phyloP scores from a whole-genome alignment of 2,888 invertebrate genomes.

The Zygothrica quintamaculata region DNA sequence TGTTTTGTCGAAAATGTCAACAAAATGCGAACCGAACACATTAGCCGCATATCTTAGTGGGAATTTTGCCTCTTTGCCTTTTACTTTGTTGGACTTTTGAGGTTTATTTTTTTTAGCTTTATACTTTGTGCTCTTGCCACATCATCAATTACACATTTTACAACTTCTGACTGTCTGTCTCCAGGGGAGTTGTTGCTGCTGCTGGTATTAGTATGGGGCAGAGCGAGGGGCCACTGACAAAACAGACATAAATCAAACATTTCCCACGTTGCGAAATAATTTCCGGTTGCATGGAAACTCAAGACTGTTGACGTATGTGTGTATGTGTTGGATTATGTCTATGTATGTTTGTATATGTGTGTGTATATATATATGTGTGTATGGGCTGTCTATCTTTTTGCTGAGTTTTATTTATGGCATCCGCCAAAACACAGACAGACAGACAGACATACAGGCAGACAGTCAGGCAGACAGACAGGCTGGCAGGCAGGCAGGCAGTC shows the following conservation, averaged over 20 bases:
- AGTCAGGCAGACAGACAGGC: no score
- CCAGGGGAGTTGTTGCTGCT: neutral
- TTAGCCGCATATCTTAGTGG: slow-evolving; percentile 46
- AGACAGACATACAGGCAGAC: slow-evolving; percentile 20
- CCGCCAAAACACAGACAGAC: slow-evolving; percentile 56
- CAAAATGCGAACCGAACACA: slow-evolving; percentile 63
- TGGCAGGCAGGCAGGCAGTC: slow-evolving; percentile 4
- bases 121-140: slow-evolving; percentile 74
- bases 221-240: slow-evolving; percentile 59
- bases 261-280: slow-evolving; percentile 80
- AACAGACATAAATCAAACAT: slow-evolving; percentile 80
- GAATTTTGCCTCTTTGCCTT: no score
- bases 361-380: slow-evolving; percentile 23
- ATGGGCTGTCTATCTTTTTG: slow-evolving; percentile 71
- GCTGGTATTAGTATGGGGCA: neutral
- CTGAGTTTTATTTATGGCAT: slow-evolving; percentile 78
- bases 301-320: slow-evolving; percentile 46
- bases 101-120: slow-evolving; percentile 27
- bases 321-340: neutral
- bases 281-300: slow-evolving; percentile 72
- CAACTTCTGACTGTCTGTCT: slow-evolving; percentile 63
- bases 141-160: slow-evolving; percentile 80
- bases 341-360: neutral
- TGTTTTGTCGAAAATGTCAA: slow-evolving; percentile 78
- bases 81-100: slow-evolving; percentile 5